Percentiles rank a stretch among this genome's conserved stretches.
These are phyloP conservation scores for Dolichoris vasculosae DNA, from an alignment of 1,140 invertebrate genomes.

Conservation along the genomic window DNA sequence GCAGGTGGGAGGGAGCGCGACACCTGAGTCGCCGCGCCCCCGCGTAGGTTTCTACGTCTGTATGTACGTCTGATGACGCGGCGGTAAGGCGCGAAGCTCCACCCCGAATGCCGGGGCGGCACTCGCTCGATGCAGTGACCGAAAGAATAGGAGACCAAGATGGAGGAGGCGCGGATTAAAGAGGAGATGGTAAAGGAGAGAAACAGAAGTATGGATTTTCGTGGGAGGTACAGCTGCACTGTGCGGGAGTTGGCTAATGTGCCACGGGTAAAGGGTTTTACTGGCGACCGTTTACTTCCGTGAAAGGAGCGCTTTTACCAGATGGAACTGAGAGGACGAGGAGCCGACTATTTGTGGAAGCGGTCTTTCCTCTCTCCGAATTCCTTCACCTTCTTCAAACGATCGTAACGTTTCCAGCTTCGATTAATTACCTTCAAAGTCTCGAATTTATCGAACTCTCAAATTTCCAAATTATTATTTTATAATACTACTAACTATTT, in stretches of 20 bases:
- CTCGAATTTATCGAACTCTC: too few relatives aligned
- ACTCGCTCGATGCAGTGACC: slow-evolving; percentile 34
- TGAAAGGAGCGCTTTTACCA: neutral
- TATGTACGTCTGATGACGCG: slow-evolving; percentile 68
- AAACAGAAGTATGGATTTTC: slow-evolving; percentile 32
- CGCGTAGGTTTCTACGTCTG: slow-evolving; percentile 67
- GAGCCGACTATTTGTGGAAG: too few relatives aligned
- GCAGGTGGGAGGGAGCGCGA: slow-evolving; percentile 50
- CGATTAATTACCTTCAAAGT: too few relatives aligned
- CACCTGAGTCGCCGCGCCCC: slow-evolving; percentile 51
- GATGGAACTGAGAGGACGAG: neutral
- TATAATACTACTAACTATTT: too few relatives aligned
- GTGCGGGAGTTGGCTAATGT: neutral
- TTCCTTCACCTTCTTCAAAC: too few relatives aligned
- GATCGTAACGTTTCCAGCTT: too few relatives aligned
- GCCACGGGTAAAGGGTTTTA: neutral
- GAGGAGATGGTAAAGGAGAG: neutral
- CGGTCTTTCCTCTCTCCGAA: too few relatives aligned
- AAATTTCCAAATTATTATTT: too few relatives aligned
- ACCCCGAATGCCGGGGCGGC: slow-evolving; percentile 55
- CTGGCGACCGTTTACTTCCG: neutral
- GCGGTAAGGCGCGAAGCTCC: slow-evolving; percentile 59
- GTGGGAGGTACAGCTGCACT: slow-evolving; percentile 2
- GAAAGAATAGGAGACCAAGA: slow-evolving; percentile 51
- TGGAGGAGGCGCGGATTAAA: slow-evolving; percentile 14